Evolutionary conservation across 2,113 vertebrate species (phyloP).

Genomic region (Genyomyrus donnyi): DNA sequence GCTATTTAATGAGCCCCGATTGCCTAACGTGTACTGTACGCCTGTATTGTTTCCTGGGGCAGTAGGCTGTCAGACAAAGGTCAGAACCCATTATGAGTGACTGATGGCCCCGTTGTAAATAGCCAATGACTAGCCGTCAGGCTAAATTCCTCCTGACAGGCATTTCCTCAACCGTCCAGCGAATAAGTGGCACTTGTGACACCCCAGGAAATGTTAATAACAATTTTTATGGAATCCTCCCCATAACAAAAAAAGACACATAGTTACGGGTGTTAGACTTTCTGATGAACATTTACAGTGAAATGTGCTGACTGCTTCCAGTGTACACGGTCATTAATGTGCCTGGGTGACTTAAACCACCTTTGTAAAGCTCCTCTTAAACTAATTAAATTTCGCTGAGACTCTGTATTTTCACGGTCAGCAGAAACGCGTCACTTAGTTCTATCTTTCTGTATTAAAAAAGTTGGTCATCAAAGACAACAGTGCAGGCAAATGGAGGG

Average conservation of each 20-base stretch:
- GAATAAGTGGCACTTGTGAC: not conserved
- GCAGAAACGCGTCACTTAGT: slow-evolving; percentile 7
- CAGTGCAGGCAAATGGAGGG: slow-evolving; percentile 8
- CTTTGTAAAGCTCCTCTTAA: not conserved
- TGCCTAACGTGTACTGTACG: not conserved
- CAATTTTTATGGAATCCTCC: not conserved
- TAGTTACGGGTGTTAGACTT: not conserved
- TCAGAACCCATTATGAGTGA: slow-evolving; percentile 12
- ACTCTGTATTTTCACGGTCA: slow-evolving; percentile 16
- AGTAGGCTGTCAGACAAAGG: not conserved
- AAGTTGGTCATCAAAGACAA: slow-evolving; percentile 10
- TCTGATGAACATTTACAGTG: slow-evolving; percentile 2
- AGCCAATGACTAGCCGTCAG: not conserved
- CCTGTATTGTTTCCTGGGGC: not conserved
- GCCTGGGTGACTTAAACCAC: not conserved
- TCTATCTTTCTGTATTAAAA: slow-evolving; percentile 6
- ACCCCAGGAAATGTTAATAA: not conserved
- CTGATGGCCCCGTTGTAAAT: not conserved
- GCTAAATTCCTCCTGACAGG: not conserved
- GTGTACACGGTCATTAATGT: not conserved
- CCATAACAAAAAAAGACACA: not conserved
- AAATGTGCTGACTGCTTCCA: slow-evolving; percentile 4
- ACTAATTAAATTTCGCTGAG: slow-evolving; percentile 17
- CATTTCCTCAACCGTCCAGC: not conserved
- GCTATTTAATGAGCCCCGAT: not conserved